phyloP scores from a whole-genome alignment of 2,113 vertebrate species.

The Bagarius yarrelli region DNA sequence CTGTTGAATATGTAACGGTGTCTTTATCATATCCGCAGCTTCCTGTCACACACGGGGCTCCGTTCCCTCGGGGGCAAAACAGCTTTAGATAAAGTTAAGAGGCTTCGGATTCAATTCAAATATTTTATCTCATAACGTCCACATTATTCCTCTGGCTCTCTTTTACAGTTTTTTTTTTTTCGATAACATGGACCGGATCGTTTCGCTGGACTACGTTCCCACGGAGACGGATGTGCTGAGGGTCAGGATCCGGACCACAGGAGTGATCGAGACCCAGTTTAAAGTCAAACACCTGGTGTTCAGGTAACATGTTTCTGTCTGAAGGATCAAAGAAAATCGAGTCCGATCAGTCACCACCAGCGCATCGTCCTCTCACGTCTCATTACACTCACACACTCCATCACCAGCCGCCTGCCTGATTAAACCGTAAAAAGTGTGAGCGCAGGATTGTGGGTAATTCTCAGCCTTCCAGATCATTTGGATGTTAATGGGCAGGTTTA shows the following conservation, averaged over 20 bases:
- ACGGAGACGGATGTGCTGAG: conserved; percentile 72
- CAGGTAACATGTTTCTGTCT: conserved; percentile 62
- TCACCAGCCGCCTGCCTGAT: conserved; percentile 13
- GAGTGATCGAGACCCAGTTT: conserved; percentile 77
- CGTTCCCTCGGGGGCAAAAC: not conserved
- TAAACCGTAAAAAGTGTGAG: conserved; percentile 17
- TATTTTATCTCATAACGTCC: not conserved
- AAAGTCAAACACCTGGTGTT: conserved; percentile 72
- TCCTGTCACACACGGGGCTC: not conserved
- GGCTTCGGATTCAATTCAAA: not conserved
- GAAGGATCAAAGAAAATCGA: not conserved
- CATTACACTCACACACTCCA: not conserved
- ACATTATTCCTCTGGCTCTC: conserved; percentile 5
- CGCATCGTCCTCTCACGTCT: not conserved
- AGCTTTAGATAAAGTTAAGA: not conserved
- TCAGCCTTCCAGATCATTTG: conserved; percentile 42
- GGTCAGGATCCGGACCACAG: conserved; percentile 71
- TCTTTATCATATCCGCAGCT: conserved; percentile 28
- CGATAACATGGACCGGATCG: conserved; percentile 69
- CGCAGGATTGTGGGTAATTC: conserved; percentile 42
- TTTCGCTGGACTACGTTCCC: conserved; percentile 66
- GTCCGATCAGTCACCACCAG: too few species aligned
- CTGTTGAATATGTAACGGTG: conserved; percentile 30
- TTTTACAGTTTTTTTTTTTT: conserved; percentile 72
- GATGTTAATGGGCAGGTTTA: conserved; percentile 47